Base-by-base conservation (phyloP, 2,888 invertebrate genomes). In the Colletes collaris region DNA sequence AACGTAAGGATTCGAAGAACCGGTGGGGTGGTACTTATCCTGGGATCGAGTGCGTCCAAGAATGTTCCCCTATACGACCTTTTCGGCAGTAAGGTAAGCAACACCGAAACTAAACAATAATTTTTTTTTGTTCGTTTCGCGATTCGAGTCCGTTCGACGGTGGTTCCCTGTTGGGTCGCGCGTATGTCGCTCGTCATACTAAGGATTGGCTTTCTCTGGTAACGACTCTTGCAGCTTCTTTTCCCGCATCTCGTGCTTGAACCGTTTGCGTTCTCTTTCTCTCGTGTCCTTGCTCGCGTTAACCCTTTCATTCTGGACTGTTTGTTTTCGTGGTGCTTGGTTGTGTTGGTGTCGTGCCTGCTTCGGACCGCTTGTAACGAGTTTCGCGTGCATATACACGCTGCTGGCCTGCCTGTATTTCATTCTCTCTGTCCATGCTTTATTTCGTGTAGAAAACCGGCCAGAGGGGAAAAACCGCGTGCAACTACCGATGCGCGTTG, bases 21-120 rank as follows among this genome's bases (percentile, higher is more conserved):
- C 52, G 3, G 40, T 40, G 40, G 50, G 27, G 8, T 46, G 49
- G 65, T 73, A 81, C 27, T 27, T 44, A 27, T 69, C 77, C 84
- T 83, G 86, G 79, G 82, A 77, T 58, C 71, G 67, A 70, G 68
- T 75, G 65, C 55, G 75, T 53, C 27, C 59, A 50, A 86, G 53
- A 19, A 93, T 93, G 93, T 93, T 93, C 87, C 92, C 93, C 46
- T 93, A 92, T 86, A 91, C 93, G 46, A 92, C 92, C 56, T 93
- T 93, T 84, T 92, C 93, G 86, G 89, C 92, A 76, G 92, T 93
- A 70, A 92, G 93, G 93, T 93, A 87, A 87, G 87, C 78, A 46
- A 66, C 7, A 52, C 8, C 5, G 37, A 78, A 50, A 49, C 13
- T 19, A 7, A 8, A 46, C 58, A 27, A 27, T 27, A 1, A 27